phyloP scores from a whole-genome alignment of 2,888 invertebrate genomes.

The Biston stratarius region DNA sequence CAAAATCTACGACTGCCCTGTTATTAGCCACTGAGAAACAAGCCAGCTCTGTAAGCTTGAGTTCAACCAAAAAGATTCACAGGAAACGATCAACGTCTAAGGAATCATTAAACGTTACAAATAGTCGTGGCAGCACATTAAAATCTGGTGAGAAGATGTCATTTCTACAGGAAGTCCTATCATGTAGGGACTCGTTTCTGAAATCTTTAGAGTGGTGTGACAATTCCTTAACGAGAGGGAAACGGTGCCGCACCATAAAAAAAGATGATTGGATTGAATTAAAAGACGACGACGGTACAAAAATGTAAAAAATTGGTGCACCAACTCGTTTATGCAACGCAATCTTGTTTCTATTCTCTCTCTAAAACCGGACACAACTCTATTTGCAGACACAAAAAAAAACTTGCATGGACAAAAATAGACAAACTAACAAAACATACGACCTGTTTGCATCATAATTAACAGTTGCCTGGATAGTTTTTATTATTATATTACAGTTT shows the following conservation, averaged over 20 bases:
- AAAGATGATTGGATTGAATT: constrained; percentile 79
- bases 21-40: constrained; percentile 66
- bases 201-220: constrained; percentile 83
- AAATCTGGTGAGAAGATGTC: constrained; percentile 80
- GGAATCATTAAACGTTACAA: constrained; percentile 53
- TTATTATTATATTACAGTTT: constrained; percentile 9
- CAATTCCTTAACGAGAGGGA: constrained; percentile 78
- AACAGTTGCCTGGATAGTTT: constrained; percentile 13
- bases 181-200: constrained; percentile 77
- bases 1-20: constrained; percentile 67
- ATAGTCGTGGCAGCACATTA: constrained; percentile 63
- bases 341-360: constrained; percentile 5
- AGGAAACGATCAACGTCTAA: constrained; percentile 46
- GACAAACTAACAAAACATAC: background rate
- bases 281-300: constrained; percentile 71
- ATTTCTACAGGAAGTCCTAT: constrained; percentile 78
- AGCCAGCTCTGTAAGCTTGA: constrained; percentile 56
- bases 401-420: constrained; percentile 17
- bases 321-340: constrained; percentile 22
- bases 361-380: constrained; percentile 9
- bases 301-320: constrained; percentile 40
- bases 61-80: constrained; percentile 37
- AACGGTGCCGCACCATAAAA: constrained; percentile 72
- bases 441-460: constrained; percentile 12
- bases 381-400: constrained; percentile 15